Conservation (phyloP, 2,113 vertebrate species). For the Peromyscus leucopus region DNA sequence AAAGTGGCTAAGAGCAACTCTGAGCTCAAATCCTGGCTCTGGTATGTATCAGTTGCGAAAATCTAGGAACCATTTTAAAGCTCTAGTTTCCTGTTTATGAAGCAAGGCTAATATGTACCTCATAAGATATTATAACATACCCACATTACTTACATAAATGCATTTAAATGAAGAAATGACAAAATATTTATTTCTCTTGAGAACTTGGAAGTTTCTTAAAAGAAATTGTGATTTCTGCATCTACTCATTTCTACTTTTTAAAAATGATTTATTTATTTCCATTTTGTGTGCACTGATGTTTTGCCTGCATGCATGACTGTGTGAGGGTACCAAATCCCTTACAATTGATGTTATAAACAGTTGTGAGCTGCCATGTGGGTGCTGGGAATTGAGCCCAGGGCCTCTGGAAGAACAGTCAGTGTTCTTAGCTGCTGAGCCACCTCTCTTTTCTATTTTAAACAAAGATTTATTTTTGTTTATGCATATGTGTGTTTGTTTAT, state of each 20-base stretch:
- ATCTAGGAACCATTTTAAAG: slow-evolving; percentile 41
- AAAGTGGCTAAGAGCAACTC: slow-evolving; percentile 18
- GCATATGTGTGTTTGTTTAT: neutral
- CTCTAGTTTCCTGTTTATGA: slow-evolving; percentile 24
- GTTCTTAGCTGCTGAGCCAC: neutral
- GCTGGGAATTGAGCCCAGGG: neutral
- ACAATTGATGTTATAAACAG: neutral
- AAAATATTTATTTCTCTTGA: slow-evolving; percentile 27
- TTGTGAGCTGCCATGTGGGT: neutral
- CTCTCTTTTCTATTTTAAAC: neutral
- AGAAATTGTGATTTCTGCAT: slow-evolving; percentile 32
- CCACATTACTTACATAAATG: neutral
- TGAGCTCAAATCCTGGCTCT: slow-evolving; percentile 61
- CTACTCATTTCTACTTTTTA: neutral
- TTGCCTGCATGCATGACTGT: neutral
- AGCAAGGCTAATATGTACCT: neutral
- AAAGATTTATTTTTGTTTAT: neutral
- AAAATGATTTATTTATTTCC: neutral
- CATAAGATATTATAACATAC: neutral
- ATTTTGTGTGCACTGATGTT: neutral
- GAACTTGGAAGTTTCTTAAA: slow-evolving; percentile 37
- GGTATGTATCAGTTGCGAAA: slow-evolving; percentile 24
- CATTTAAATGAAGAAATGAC: neutral
- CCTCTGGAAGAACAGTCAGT: neutral
- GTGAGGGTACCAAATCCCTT: neutral